Evolutionary conservation across 2,797 vertebrate genomes (phyloP).

Genomic region (Protosalanx chinensis): DNA sequence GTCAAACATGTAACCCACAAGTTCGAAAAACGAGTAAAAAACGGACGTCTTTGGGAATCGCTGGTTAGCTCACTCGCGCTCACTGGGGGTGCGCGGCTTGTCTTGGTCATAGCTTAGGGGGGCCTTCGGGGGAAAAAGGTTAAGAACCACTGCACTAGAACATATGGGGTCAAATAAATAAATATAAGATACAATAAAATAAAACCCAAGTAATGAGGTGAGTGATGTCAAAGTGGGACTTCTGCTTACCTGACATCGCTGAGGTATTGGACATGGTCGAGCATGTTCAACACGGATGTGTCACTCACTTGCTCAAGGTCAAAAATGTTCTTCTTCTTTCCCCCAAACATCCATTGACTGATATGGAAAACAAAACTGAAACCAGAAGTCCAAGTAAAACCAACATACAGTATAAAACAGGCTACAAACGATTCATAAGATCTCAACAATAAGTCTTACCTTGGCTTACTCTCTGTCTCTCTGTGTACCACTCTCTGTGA

Average conservation of each 20-base stretch:
- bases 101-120: too few species aligned
- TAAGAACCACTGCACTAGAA: too few species aligned
- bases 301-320: slow-evolving; percentile 43
- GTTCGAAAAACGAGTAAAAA: too few species aligned
- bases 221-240: background rate
- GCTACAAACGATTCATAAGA: background rate
- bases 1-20: too few species aligned
- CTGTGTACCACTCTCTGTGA: background rate
- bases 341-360: slow-evolving; percentile 23
- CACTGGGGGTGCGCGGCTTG: too few species aligned
- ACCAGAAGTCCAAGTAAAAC: background rate
- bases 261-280: slow-evolving; percentile 53
- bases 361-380: slow-evolving; percentile 14
- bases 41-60: too few species aligned
- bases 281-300: slow-evolving; percentile 47
- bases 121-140: too few species aligned
- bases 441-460: slow-evolving; percentile 25
- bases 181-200: too few species aligned
- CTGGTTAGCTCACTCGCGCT: too few species aligned
- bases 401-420: background rate
- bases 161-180: too few species aligned
- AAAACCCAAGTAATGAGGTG: background rate
- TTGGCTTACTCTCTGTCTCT: background rate
- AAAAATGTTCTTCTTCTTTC: slow-evolving; percentile 15
- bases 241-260: slow-evolving; percentile 57